A percentile compares a stretch with the other conserved stretches of the same genome.
phyloP scores from a whole-genome alignment of 1,140 invertebrate species.

The Archivesica marissinica region DNA sequence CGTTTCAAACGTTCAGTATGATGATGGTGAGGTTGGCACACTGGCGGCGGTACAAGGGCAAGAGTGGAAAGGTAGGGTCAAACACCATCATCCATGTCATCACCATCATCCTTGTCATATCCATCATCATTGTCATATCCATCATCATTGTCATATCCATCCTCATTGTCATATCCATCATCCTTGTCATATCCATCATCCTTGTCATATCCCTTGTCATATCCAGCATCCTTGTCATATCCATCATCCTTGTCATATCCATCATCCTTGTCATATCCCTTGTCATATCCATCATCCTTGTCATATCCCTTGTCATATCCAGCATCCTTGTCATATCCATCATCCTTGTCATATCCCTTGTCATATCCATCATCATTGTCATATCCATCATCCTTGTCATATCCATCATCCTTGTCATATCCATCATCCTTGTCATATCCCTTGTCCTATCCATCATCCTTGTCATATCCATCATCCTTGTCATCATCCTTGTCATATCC shows the following conservation, averaged over 20 bases:
- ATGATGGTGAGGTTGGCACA: conserved; percentile 70
- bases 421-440: not conserved
- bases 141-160: not conserved
- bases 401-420: too few species aligned
- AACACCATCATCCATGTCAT: not conserved
- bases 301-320: not conserved
- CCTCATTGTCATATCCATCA: not conserved
- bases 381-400: too few species aligned
- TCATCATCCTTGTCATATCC: too few species aligned
- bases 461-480: too few species aligned
- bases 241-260: not conserved
- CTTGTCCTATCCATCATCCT: not conserved
- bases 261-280: not conserved
- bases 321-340: not conserved
- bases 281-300: not conserved
- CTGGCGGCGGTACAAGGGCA: conserved; percentile 66
- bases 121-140: not conserved
- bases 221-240: not conserved
- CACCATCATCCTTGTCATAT: not conserved
- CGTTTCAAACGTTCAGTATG: conserved; percentile 73
- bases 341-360: too few species aligned
- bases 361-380: too few species aligned
- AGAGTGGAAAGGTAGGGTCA: conserved; percentile 12
- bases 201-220: too few species aligned
- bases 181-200: not conserved